Evolutionary conservation across 2,888 invertebrate species (phyloP).

Genomic region (Charanyca ferruginea): DNA sequence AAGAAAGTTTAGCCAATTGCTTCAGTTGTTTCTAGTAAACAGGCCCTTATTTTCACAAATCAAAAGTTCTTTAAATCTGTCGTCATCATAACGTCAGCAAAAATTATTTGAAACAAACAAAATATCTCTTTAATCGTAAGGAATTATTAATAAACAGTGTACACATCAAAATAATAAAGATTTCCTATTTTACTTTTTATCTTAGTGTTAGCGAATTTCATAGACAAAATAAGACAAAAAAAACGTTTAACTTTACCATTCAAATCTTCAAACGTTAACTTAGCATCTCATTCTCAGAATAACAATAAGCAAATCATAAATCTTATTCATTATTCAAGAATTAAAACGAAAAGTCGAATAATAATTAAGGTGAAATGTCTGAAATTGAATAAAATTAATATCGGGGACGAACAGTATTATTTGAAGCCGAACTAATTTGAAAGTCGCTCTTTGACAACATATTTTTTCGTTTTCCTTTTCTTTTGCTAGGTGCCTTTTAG

Average conservation of each 20-base stretch:
- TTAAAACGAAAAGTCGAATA: slow-evolving; percentile 27
- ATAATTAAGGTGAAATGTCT: slow-evolving; percentile 36
- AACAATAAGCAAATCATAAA: slow-evolving; percentile 32
- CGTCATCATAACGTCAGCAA: too few species aligned
- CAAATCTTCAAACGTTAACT: slow-evolving; percentile 10
- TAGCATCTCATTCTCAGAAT: neutral
- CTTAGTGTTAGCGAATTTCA: neutral
- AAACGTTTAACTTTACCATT: neutral
- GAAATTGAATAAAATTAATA: slow-evolving; percentile 53
- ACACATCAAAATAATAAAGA: neutral
- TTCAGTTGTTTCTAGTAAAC: too few species aligned
- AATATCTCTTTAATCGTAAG: neutral
- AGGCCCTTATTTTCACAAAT: too few species aligned
- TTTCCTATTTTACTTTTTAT: neutral
- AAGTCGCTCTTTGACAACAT: slow-evolving; percentile 39
- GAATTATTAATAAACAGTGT: neutral
- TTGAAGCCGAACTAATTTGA: slow-evolving; percentile 41
- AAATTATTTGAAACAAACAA: neutral
- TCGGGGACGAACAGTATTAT: slow-evolving; percentile 41
- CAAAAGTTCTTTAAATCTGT: too few species aligned
- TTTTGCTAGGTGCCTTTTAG: neutral
- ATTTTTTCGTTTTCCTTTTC: slow-evolving; percentile 26
- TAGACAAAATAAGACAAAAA: slow-evolving; percentile 9
- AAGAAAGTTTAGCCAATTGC: too few species aligned
- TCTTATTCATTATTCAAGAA: slow-evolving; percentile 37